Conservation (phyloP, 2,113 vertebrate genomes). For the Rhea pennata region DNA sequence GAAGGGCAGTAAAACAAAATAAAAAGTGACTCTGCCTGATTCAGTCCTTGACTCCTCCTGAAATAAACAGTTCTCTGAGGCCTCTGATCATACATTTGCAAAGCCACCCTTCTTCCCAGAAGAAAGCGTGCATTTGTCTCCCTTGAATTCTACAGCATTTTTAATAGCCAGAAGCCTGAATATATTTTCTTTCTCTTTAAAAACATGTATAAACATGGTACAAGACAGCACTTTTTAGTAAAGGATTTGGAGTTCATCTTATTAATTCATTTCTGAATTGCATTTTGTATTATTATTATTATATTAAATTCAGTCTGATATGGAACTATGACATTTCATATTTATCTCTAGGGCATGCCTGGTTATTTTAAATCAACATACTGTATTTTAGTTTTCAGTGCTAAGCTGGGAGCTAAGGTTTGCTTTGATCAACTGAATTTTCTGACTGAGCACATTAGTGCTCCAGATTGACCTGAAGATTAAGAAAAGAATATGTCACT, state of each 20-base stretch:
- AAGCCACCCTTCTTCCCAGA: fast-evolving
- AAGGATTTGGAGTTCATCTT: neutral
- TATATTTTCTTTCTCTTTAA: conserved; percentile 1
- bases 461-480: neutral
- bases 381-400: neutral
- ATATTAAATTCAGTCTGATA: neutral
- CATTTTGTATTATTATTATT: neutral
- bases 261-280: neutral
- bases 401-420: neutral
- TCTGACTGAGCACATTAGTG: neutral
- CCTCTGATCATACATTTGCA: neutral
- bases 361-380: conserved; percentile 22
- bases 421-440: neutral
- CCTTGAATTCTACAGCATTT: neutral
- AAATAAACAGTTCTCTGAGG: neutral
- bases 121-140: neutral
- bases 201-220: neutral
- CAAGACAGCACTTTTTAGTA: neutral
- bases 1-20: neutral
- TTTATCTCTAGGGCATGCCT: conserved; percentile 1
- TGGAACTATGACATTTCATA: conserved; percentile 17
- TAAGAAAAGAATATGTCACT: neutral
- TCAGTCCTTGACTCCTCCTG: neutral
- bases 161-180: neutral
- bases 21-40: neutral